phyloP scores from a whole-genome alignment of 2,113 vertebrate species.

The Lichenostomus cassidix region DNA sequence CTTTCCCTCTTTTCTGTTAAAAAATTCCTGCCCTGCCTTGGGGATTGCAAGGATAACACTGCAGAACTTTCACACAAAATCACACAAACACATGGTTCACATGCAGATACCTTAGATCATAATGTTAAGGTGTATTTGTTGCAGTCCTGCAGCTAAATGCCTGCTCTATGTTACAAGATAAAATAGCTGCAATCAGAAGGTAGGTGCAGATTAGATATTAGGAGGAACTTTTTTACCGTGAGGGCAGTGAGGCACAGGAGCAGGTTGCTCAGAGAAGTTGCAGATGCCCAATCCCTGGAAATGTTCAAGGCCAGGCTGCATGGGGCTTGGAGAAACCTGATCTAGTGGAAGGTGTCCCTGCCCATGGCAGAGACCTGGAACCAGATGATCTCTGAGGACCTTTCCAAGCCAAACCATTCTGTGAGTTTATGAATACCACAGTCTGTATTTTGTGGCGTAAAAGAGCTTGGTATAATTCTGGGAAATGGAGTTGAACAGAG shows the following conservation, averaged over 20 bases:
- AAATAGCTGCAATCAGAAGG: neutral
- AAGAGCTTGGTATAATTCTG: neutral
- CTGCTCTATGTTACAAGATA: neutral
- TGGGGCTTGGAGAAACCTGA: neutral
- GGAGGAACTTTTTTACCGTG: neutral
- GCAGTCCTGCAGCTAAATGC: neutral
- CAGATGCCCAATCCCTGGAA: neutral
- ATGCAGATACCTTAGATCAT: neutral
- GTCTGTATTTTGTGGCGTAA: neutral
- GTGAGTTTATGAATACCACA: neutral
- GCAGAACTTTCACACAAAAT: neutral
- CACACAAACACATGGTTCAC: neutral
- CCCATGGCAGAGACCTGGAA: neutral
- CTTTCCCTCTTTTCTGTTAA: neutral
- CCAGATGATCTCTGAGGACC: neutral
- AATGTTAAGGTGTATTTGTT: neutral
- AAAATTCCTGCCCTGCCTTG: neutral
- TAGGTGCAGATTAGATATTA: neutral
- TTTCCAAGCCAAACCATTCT: neutral
- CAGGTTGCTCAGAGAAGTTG: neutral
- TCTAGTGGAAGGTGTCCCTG: neutral
- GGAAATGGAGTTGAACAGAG: neutral
- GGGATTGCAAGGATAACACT: neutral
- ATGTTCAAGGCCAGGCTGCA: neutral
- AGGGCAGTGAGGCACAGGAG: rapidly evolving